Evolutionary conservation across 2,113 vertebrate genomes (phyloP), one percentile per base, ranked within the genome.

Genomic region (Cottus gobio): DNA sequence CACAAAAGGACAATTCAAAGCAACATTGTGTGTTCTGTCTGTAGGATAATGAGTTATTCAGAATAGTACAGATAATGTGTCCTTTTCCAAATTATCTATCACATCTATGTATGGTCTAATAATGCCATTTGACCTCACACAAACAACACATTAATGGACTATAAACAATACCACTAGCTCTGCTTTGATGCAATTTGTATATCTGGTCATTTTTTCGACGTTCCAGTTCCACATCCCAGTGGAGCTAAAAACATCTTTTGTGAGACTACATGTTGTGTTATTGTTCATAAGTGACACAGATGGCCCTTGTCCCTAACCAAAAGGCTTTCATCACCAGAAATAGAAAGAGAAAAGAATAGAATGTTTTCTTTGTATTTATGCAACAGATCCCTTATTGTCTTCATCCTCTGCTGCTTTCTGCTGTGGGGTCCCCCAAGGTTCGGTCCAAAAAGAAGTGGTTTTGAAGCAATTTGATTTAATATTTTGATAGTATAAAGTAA

Each of bases 1-100:
- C 73, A 92, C 88, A 88, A 84, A 78, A 79, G 62, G 44, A 84
- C 70, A 72, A 87, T 87, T 92, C 86, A 90, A 34, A 74, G 50
- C 48, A 31, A 28, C 71, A 72, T 77, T 30, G 75, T 85, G 85
- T 82, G 80, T 90, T 88, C 76, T 71, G 52, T 34, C 2, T 44
- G 37, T 34, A 64, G 52, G 57, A 71, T 68, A 85, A 88, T 80
- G 22, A 58, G 46, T 80, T 87, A 76, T 82, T 82, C n/a, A 72
- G 28, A 79, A 82, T 24, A 65, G 60, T 37, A 30, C 61, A 76
- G 37, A 77, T 30, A 60, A 67, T 56, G 24, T 36, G 71, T 75
- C 28, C 20, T 63, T 75, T 70, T 61, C 52, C 52, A 7, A 48
- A 52, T 82, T 0, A 46, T 62, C 34, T 6, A 34, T 6, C 22